Evolutionary conservation across 1,140 invertebrate genomes (phyloP), one percentile per base, ranked within the genome.

Genomic region (Conus betulinus): DNA sequence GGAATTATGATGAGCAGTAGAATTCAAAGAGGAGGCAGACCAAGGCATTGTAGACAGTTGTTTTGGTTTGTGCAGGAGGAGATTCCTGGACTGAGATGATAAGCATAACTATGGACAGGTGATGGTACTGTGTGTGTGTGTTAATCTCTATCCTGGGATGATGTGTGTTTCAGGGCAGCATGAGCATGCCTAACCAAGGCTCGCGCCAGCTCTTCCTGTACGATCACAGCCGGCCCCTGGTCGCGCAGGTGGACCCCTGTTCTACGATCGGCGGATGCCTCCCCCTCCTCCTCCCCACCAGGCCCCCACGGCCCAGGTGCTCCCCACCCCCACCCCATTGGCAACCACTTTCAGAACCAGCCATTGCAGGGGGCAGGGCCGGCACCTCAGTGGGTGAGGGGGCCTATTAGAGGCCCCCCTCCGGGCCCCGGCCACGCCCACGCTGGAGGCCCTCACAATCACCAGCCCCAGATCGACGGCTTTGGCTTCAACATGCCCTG

Each of bases 151-250:
- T 5, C 8, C 57, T 8, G 57, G 57, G 57, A 60, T 60, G 57
- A 60, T 60, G 57, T 8, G 57, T 60, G 57, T 76, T 88, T 60
- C 82, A 83, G 82, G 91, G 89, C 89, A 91, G 87, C 78, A 91
- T 91, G 91, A 91, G 87, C 67, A 90, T 91, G 89, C 91, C 89
- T 87, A 90, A 89, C 74, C 89, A 89, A 83, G 91, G 91, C 51
- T 27, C 88, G 55, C 57, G 86, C 63, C 91, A 91, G 85, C 89
- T 91, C 25, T 91, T 91, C 88, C 83, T 91, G 13, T 91, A 91
- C 82, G 88, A 91, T 55, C 91, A 91, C 67, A 89, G 91, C 57
- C 81, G 91, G 7, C 88, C 89, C 10, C 90, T 91, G 90, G 90
- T 89, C 90, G 25, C 91, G 90, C n/a, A 27, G 89, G 89, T 51